These are phyloP conservation scores for Anolis sagrei DNA, from an alignment of 2,113 vertebrate species.

Conservation along the genomic window DNA sequence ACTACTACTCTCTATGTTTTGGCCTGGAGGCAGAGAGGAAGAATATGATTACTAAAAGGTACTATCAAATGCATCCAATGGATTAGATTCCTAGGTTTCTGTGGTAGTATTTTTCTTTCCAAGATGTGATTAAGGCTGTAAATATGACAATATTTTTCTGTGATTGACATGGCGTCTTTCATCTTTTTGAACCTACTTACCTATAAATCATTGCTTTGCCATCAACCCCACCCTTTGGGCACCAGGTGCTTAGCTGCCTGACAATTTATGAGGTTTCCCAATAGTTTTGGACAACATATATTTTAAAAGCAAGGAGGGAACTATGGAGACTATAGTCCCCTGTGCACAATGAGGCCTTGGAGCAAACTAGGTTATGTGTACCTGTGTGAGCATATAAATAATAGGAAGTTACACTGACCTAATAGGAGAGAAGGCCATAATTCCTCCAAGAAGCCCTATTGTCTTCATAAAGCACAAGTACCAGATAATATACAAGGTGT, in stretches of 20 bases:
- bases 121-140: not conserved
- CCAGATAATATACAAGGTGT: not conserved
- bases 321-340: not conserved
- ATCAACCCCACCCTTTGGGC: constrained; percentile 5
- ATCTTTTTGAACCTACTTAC: constrained; percentile 30
- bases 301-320: not conserved
- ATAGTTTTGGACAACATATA: constrained; percentile 26
- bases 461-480: not conserved
- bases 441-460: constrained; percentile 24
- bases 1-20: not conserved
- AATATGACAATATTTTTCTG: constrained; percentile 49
- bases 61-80: not conserved
- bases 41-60: constrained; percentile 7
- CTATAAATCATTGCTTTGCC: constrained; percentile 35
- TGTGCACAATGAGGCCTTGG: constrained; percentile 12
- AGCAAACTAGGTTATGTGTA: not conserved
- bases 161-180: constrained; percentile 45
- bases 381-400: constrained; percentile 45
- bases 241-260: constrained; percentile 29
- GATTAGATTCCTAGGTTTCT: not conserved
- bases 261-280: constrained; percentile 27
- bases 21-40: no score
- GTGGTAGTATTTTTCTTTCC: constrained; percentile 6
- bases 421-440: not conserved
- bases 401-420: constrained; percentile 1